Evolutionary conservation across 2,113 vertebrate genomes (phyloP), one percentile per base, ranked within the genome.

Genomic region (Sinocyclocheilus grahami): DNA sequence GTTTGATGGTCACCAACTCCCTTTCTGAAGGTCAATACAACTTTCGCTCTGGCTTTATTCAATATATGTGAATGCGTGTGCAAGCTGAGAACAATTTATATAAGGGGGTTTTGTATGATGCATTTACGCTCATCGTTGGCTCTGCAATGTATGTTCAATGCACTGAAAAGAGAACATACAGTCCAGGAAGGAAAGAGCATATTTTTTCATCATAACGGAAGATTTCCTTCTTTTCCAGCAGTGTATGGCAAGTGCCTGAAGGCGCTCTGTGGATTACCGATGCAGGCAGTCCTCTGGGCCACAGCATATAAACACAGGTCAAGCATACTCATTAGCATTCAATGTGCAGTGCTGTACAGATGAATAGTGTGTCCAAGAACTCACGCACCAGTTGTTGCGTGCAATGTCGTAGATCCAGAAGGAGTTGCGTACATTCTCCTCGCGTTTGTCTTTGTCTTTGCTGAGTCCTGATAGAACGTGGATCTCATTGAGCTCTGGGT

Each of bases 361-460:
- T 16, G 55, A 62, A 80, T 11, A 81, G 80, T 3, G 27, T 71
- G n/a, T 30, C n/a, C 42, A 2, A 65, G 27, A 83, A 83, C 27
- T 72, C 79, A 90, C 74, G 53, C 95, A 99, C 98, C 98, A 99
- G 93, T 96, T 98, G 93, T 99, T 99, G 78, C 97, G 96, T 78
- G 97, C 97, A 37, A 99, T 99, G 95, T 99, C 97, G 58, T 99
- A 99, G 92, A 99, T 99, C 98, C 98, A 99, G 94, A 99, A 99
- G 60, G 98, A 99, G 95, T 99, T 99, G 88, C 98, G 96, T 48
- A 99, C 98, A 2, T 99, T 99, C 92, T 99, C 98, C 91, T 99
- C 97, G 0, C 98, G 93, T 48, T 99, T 99, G 92, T 99, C 98
- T 87, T 99, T 99, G 93, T 99, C 98, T 92, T 99, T 99, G 92